A percentile compares a stretch with the other conserved stretches of the same genome.
Evolutionary conservation across 2,888 invertebrate species (phyloP).

Genomic region (Drosophila eohydei): DNA sequence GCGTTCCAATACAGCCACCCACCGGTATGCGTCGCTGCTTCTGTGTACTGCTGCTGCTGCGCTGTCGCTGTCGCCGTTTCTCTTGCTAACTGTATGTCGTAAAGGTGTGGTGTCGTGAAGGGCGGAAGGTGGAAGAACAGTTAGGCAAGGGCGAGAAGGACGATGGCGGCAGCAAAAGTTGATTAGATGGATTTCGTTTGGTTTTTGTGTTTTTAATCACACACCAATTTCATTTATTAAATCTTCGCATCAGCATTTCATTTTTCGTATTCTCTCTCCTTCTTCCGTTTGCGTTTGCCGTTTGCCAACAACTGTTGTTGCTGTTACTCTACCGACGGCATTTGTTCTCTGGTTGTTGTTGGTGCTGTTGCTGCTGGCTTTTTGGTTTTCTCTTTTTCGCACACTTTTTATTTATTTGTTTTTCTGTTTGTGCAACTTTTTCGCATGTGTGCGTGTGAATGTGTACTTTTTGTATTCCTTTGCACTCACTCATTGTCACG

Average conservation of each 20-base stretch:
- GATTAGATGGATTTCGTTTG: conserved; percentile 85
- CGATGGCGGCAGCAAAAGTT: conserved; percentile 79
- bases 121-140: background rate
- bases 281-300: conserved; percentile 22
- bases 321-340: conserved; percentile 62
- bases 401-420: conserved; percentile 60
- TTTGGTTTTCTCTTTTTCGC: conserved; percentile 54
- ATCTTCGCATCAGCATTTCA: conserved; percentile 84
- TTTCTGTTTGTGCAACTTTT: conserved; percentile 48
- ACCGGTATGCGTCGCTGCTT: conserved; percentile 21
- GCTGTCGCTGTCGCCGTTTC: conserved; percentile 37
- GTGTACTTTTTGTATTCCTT: conserved; percentile 57
- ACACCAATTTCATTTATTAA: conserved; percentile 85
- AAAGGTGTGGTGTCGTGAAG: background rate
- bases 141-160: conserved; percentile 9
- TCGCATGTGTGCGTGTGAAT: conserved; percentile 15
- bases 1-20: conserved; percentile 53
- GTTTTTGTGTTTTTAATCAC: conserved; percentile 85
- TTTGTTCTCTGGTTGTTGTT: conserved; percentile 34
- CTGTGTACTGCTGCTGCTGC: conserved; percentile 17
- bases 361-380: conserved; percentile 22
- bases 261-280: conserved; percentile 70
- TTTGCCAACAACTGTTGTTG: conserved; percentile 21
- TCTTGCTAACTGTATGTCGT: conserved; percentile 36
- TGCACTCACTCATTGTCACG: conserved; percentile 80